These are phyloP conservation scores for Volucella inanis DNA, from an alignment of 2,888 invertebrate genomes.

Conservation along the genomic window DNA sequence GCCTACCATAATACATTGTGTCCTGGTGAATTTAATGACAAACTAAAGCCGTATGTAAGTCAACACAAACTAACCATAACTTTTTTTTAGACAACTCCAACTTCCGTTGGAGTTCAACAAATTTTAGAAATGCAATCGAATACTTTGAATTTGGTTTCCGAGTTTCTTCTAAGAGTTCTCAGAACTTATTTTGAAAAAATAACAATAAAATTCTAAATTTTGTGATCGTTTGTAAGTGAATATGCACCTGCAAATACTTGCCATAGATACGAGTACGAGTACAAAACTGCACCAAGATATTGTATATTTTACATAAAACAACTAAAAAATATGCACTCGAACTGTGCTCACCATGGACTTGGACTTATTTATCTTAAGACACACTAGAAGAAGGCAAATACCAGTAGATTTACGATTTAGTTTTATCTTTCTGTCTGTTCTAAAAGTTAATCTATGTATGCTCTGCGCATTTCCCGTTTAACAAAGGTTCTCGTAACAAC, in stretches of 20 bases:
- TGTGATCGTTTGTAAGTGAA: too few species aligned
- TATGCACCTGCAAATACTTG: constrained; percentile 4
- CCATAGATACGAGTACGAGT: background rate
- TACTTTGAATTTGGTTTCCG: too few species aligned
- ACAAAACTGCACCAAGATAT: constrained; percentile 18
- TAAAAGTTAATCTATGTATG: constrained; percentile 45
- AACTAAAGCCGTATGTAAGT: too few species aligned
- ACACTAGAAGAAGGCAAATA: constrained; percentile 77
- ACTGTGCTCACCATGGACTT: constrained; percentile 45
- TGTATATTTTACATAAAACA: constrained; percentile 21
- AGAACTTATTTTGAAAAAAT: too few species aligned
- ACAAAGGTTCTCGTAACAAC: constrained; percentile 63
- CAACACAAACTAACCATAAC: too few species aligned
- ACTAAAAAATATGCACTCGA: constrained; percentile 26
- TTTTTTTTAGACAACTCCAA: too few species aligned
- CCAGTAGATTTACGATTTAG: constrained; percentile 65
- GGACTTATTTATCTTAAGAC: constrained; percentile 75
- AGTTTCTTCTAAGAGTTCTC: too few species aligned
- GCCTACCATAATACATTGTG: too few species aligned
- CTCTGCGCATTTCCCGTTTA: constrained; percentile 42
- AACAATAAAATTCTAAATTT: too few species aligned
- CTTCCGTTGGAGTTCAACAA: too few species aligned
- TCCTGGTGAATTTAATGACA: too few species aligned
- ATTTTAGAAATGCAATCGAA: too few species aligned
- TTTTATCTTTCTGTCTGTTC: constrained; percentile 55